These are phyloP conservation scores for Tipula helvola DNA, from an alignment of 2,888 invertebrate genomes.

Conservation along the genomic window DNA sequence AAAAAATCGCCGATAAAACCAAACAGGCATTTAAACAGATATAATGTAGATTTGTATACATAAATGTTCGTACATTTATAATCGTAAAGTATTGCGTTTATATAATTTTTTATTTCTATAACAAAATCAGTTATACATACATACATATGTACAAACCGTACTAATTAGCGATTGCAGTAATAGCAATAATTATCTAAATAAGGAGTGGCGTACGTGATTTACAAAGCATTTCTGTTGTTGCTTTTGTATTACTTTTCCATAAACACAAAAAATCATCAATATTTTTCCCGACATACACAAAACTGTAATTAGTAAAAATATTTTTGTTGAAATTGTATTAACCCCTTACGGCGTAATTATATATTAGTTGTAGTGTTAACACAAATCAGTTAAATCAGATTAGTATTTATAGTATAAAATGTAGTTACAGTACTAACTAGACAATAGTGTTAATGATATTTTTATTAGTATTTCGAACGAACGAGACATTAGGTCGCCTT, in stretches of 20 bases:
- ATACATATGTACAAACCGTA: neutral
- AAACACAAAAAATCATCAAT: neutral
- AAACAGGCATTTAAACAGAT: neutral
- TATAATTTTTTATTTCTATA: neutral
- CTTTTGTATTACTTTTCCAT: neutral
- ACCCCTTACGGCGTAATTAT: neutral
- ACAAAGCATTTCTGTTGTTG: neutral
- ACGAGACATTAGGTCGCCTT: slow-evolving; percentile 4
- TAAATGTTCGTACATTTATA: too few species aligned
- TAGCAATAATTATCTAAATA: neutral
- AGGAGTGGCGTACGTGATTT: neutral
- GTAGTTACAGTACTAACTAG: neutral
- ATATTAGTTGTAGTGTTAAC: neutral
- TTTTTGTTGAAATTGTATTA: neutral
- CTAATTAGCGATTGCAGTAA: neutral
- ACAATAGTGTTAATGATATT: neutral
- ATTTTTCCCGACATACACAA: neutral
- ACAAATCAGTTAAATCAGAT: neutral
- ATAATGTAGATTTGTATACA: neutral
- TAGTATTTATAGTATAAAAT: neutral
- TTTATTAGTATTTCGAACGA: neutral
- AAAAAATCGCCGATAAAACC: neutral
- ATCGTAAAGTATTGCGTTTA: neutral
- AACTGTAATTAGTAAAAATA: neutral
- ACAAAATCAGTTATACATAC: neutral